Conservation (phyloP, 1,140 invertebrate genomes). For the Pentalonia nigronervosa region DNA sequence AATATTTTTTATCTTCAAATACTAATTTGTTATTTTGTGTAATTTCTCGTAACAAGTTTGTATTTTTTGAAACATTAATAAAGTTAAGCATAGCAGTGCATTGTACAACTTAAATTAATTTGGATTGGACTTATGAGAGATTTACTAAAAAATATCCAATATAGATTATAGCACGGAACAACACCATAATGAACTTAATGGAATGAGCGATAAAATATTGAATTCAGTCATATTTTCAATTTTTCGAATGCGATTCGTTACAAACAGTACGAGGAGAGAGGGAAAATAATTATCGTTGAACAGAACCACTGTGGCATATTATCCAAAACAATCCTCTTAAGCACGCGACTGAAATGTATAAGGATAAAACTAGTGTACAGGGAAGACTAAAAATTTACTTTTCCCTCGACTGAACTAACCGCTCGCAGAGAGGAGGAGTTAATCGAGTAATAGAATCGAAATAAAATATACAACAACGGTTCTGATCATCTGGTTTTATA, state of each 20-base stretch:
- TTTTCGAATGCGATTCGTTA: background rate
- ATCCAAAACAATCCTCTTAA: background rate
- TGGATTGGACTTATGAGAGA: background rate
- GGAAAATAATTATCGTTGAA: background rate
- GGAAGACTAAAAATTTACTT: background rate
- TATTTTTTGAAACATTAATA: background rate
- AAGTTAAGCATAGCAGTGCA: background rate
- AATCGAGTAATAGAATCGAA: background rate
- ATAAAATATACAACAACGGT: background rate
- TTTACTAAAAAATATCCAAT: background rate
- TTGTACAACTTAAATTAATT: background rate
- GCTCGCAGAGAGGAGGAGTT: too few relatives aligned
- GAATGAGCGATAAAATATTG: background rate
- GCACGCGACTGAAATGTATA: background rate
- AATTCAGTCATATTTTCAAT: background rate
- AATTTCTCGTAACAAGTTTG: background rate
- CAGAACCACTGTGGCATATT: background rate
- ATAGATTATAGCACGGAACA: background rate
- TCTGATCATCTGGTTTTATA: background rate
- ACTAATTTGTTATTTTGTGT: background rate
- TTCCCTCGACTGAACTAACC: background rate
- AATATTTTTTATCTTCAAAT: background rate
- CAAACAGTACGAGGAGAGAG: background rate
- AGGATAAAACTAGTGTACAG: background rate
- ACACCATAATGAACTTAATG: background rate